Evolutionary conservation across 2,113 vertebrate species (phyloP).

Genomic region (Himantopus leucocephalus): DNA sequence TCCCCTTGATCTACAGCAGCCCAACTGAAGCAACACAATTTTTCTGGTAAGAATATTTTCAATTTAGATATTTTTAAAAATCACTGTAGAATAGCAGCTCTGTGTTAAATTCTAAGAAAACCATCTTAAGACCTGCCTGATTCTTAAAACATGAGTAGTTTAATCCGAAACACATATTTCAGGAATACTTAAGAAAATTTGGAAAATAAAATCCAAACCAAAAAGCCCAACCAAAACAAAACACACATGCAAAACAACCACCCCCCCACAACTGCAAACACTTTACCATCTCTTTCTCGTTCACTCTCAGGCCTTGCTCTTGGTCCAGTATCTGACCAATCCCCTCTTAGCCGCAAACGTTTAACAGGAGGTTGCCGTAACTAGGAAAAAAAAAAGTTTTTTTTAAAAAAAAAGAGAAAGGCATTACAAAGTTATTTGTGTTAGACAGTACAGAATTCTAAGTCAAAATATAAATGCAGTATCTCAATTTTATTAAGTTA

Average conservation of each 20-base stretch:
- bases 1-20: not conserved
- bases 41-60: not conserved
- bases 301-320: conserved; percentile 97
- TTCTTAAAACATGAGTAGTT: not conserved
- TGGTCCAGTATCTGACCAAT: conserved; percentile 98
- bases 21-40: not conserved
- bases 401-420: not conserved
- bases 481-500: not conserved
- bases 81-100: not conserved
- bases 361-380: conserved; percentile 95
- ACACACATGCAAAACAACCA: not conserved
- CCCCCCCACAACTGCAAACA: not conserved
- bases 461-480: not conserved
- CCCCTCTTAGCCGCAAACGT: conserved; percentile 91
- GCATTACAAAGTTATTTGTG: not conserved
- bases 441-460: not conserved
- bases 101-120: not conserved
- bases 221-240: not conserved
- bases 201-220: not conserved
- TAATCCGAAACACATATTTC: not conserved
- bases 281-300: conserved; percentile 92
- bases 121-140: not conserved
- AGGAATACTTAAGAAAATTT: not conserved
- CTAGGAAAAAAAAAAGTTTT: conserved; percentile 57
- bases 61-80: not conserved